A percentile compares a stretch with the other conserved stretches of the same genome.
These are phyloP conservation scores for Diachrysia chrysitis DNA, from an alignment of 2,888 invertebrate genomes.

Conservation along the genomic window DNA sequence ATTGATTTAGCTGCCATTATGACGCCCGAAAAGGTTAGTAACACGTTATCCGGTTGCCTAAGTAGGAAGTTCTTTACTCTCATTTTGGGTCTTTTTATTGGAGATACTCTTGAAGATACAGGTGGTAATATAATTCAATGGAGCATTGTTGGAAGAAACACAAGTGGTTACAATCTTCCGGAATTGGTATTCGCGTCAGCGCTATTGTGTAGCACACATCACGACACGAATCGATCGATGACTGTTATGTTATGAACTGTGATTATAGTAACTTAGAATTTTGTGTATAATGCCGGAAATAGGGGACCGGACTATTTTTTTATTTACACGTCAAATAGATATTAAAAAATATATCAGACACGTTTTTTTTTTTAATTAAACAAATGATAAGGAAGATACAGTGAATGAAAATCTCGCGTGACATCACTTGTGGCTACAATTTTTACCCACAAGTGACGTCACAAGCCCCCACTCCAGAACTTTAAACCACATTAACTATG, in stretches of 20 bases:
- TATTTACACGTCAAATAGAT: too few species aligned
- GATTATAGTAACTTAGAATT: not conserved
- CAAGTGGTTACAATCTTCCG: not conserved
- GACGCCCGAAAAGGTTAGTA: constrained; percentile 16
- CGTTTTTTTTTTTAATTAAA: too few species aligned
- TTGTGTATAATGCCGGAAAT: too few species aligned
- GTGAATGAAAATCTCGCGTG: too few species aligned
- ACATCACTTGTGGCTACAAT: too few species aligned
- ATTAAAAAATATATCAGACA: too few species aligned
- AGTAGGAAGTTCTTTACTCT: constrained; percentile 39
- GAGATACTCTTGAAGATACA: constrained; percentile 11
- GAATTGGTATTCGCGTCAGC: constrained; percentile 2
- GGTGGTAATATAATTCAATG: not conserved
- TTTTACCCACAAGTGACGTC: too few species aligned
- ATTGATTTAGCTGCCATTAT: constrained; percentile 26
- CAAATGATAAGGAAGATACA: too few species aligned
- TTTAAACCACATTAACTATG: too few species aligned
- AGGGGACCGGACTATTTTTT: too few species aligned
- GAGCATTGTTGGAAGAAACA: not conserved
- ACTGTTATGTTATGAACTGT: not conserved
- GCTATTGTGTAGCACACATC: not conserved
- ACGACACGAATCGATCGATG: not conserved
- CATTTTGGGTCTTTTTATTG: constrained; percentile 31
- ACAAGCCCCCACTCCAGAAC: too few species aligned
- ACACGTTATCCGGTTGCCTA: constrained; percentile 24